phyloP scores from a whole-genome alignment of 2,888 invertebrate genomes.

The Maniola hyperantus region DNA sequence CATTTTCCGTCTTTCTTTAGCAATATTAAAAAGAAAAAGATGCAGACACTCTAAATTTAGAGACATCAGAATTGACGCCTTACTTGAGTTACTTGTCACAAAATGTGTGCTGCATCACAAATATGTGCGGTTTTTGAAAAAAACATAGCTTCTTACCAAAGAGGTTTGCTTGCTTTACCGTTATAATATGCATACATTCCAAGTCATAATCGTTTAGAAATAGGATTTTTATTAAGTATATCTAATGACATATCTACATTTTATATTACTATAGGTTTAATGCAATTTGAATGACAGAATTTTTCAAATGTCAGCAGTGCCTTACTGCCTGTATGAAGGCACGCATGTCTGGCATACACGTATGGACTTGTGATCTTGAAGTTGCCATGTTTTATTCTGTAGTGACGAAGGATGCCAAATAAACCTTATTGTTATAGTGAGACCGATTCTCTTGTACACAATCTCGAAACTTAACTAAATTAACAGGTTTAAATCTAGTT shows the following conservation, averaged over 20 bases:
- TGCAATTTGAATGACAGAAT: constrained; percentile 20
- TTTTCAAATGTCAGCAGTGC: constrained; percentile 6
- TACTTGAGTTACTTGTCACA: constrained; percentile 39
- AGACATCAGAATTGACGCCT: too few species aligned
- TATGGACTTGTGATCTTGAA: constrained; percentile 51
- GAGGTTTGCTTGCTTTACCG: constrained; percentile 32
- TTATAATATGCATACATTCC: constrained; percentile 34
- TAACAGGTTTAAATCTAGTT: too few species aligned
- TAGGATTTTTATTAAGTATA: constrained; percentile 15
- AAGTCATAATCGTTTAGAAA: constrained; percentile 29
- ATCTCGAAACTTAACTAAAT: too few species aligned
- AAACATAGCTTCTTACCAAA: constrained; percentile 37
- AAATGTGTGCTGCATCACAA: constrained; percentile 40
- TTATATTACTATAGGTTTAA: constrained; percentile 16
- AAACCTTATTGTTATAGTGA: constrained; percentile 54
- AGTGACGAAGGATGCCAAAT: constrained; percentile 68
- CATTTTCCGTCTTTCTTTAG: too few species aligned
- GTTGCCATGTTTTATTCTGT: constrained; percentile 59
- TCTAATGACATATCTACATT: constrained; percentile 28
- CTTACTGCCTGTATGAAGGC: neutral
- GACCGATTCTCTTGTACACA: too few species aligned
- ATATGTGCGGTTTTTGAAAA: constrained; percentile 23
- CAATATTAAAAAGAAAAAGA: too few species aligned
- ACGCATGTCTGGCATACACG: constrained; percentile 10
- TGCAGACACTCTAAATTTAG: too few species aligned